Base-by-base conservation (phyloP, 2,888 invertebrate genomes). In the Drosophila anomalipes region DNA sequence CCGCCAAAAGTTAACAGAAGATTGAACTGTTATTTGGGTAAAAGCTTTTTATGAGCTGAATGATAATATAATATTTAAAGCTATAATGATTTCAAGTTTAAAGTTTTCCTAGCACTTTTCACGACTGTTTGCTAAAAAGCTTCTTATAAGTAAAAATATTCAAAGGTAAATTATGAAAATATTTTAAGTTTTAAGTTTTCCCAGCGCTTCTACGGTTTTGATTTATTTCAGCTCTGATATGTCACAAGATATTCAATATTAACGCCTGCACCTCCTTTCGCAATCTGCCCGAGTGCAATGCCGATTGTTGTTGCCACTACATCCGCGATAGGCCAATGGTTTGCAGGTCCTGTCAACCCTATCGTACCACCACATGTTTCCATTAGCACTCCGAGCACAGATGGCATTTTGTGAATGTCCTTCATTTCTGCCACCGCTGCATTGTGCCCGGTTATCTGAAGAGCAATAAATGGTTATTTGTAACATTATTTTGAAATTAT, bases 291-390 rank as follows among this genome's bases (percentile, higher is more conserved):
- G 1, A 37, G 7, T 65, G 47, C 70, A 70, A 12, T 47, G 47
- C n/a, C 65, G 70, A 59, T 70, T 70, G 0, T 37, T 54, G 37
- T 70, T 70, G 44, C 65, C 70, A 10, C 41, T 57, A 28, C 75
- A 75, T 30, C 75, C 75, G 2, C 33, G 22, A 32, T 64, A 75
- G 39, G 19, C 19, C 49, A 70, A 3, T 16, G 4, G n/a, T 1
- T 9, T 16, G 26, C 70, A 66, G 22, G 37, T 26, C 10, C 54
- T 22, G n/a, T 26, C n/a, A 2, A 26, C 26, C 1, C 4, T 28
- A 14, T 59, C 28, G 49, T 28, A 70, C 26, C 14, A 70, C 33
- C 54, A 59, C 66, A 66, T 70, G 1, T 22, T n/a, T 0, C 10
- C 3, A 1, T 63, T 69, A 28, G 68, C 62, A 44, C 12, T 22